Conservation (phyloP, 2,113 vertebrate genomes). For the Tachuris rubrigastra region DNA sequence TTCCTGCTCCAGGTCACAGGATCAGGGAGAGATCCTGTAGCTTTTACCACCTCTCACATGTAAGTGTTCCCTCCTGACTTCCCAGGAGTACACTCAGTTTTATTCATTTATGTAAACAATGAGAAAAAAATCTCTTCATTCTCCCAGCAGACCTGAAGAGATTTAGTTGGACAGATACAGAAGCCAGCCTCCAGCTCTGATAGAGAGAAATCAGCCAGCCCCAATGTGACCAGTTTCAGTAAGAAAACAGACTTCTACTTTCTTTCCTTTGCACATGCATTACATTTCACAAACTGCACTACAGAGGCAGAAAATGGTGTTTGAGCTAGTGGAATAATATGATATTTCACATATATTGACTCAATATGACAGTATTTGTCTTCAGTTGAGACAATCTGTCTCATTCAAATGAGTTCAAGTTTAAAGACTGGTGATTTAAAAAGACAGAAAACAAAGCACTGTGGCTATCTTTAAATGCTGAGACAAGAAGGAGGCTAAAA, state of each 20-base stretch:
- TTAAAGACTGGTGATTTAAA: neutral
- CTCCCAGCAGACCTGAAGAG: neutral
- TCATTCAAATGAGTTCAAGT: neutral
- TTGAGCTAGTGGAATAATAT: neutral
- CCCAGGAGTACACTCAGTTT: neutral
- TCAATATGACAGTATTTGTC: neutral
- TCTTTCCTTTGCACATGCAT: neutral
- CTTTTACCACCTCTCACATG: neutral
- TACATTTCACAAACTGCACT: neutral
- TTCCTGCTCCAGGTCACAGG: neutral
- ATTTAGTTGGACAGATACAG: neutral
- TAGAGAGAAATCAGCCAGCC: neutral
- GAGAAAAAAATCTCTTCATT: neutral
- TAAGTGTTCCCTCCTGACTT: neutral
- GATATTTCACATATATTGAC: neutral
- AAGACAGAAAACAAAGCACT: neutral
- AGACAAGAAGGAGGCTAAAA: neutral
- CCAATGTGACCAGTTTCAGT: neutral
- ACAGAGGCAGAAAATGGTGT: neutral
- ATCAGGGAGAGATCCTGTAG: neutral
- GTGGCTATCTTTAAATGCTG: neutral
- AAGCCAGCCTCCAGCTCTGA: neutral
- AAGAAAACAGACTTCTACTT: neutral
- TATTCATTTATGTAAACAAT: neutral
- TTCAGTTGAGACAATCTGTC: slow-evolving; percentile 1